Evolutionary conservation across 30 jellyfish, hydroid and myxozoan species (phyloP).

Genomic region (Nemopilema nomurai): DNA sequence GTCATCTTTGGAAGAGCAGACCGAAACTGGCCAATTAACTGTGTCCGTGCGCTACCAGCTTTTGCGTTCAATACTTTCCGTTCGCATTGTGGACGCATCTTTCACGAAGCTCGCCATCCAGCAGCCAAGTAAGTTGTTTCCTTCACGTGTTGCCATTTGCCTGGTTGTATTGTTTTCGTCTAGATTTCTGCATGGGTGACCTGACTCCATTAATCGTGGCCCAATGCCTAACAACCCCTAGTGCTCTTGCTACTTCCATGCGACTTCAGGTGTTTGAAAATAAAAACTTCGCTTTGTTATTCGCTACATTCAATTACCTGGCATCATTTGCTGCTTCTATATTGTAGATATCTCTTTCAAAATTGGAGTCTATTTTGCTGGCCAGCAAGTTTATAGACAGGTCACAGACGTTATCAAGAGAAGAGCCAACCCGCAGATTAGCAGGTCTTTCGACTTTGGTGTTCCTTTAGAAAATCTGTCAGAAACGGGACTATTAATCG

Average conservation of each 20-base stretch:
- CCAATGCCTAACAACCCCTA: no score
- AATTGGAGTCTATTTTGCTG: constrained; percentile 56
- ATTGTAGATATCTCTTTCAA: constrained; percentile 77
- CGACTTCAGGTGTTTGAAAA: no score
- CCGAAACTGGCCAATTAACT: constrained; percentile 20
- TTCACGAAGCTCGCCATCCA: constrained; percentile 62
- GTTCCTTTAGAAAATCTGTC: constrained; percentile 60
- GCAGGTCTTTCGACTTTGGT: constrained; percentile 63
- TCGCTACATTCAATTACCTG: no score
- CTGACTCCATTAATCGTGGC: no score
- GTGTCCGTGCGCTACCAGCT: constrained; percentile 67
- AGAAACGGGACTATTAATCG: constrained; percentile 64
- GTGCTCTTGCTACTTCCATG: no score
- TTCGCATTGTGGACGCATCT: constrained; percentile 62
- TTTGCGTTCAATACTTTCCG: constrained; percentile 61
- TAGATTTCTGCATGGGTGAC: no score
- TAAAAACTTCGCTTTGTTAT: no score
- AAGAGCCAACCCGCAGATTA: constrained; percentile 63
- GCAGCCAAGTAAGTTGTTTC: constrained; percentile 72
- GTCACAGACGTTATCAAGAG: constrained; percentile 58
- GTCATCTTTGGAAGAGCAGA: constrained; percentile 18
- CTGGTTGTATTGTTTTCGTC: no score
- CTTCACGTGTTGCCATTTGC: no score
- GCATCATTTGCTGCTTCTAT: no score
- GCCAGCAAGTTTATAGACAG: constrained; percentile 36